A percentile compares a stretch with the other conserved stretches of the same genome.
These are phyloP conservation scores for Lepus europaeus DNA, from an alignment of 2,113 vertebrate genomes.

Conservation along the genomic window DNA sequence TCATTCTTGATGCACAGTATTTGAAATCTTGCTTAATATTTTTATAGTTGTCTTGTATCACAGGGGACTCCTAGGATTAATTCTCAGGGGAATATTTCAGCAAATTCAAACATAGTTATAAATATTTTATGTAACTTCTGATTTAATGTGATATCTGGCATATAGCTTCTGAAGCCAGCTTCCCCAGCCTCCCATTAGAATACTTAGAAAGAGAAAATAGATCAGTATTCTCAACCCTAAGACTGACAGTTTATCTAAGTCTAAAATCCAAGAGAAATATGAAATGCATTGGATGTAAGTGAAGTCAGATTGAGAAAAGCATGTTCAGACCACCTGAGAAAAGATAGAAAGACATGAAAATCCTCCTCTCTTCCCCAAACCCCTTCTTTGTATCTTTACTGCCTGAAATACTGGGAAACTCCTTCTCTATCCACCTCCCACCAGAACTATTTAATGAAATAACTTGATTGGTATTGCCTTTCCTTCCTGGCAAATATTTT, in stretches of 20 bases:
- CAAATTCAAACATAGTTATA: slow-evolving; percentile 62
- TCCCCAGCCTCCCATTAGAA: not conserved
- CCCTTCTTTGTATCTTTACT: not conserved
- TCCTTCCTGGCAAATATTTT: not conserved
- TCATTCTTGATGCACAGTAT: not conserved
- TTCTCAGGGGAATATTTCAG: slow-evolving; percentile 25
- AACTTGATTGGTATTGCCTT: not conserved
- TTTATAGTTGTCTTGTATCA: slow-evolving; percentile 40
- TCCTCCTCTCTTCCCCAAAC: not conserved
- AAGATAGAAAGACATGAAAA: not conserved
- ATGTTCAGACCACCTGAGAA: slow-evolving; percentile 10
- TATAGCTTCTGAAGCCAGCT: not conserved
- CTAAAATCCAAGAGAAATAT: slow-evolving; percentile 35
- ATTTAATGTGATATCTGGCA: slow-evolving; percentile 57
- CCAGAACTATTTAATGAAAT: not conserved
- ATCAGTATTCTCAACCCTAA: not conserved
- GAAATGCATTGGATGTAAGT: not conserved
- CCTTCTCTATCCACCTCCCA: not conserved
- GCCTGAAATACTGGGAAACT: not conserved
- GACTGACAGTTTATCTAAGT: slow-evolving; percentile 14
- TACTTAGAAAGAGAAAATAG: not conserved
- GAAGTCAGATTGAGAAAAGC: slow-evolving; percentile 40
- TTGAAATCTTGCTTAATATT: slow-evolving; percentile 58
- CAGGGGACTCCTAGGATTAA: not conserved
- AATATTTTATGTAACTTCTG: slow-evolving; percentile 66